Conservation (phyloP, 2,797 vertebrate genomes). For the Pelochelys cantorii region DNA sequence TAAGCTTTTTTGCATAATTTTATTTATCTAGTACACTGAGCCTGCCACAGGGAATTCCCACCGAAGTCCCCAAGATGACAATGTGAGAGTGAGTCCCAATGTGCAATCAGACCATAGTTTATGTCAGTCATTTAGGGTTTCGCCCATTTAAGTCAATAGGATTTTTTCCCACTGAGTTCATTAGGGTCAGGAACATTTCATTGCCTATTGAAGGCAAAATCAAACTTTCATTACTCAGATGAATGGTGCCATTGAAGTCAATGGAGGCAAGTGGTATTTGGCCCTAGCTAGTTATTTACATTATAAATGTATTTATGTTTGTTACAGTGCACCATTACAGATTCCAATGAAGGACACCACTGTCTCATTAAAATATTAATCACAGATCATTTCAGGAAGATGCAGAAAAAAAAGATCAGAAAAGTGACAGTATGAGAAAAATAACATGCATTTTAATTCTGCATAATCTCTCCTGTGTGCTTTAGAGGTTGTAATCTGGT, state of each 20-base stretch:
- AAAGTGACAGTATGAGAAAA: slow-evolving; percentile 5
- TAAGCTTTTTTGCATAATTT: not conserved
- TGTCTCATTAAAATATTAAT: not conserved
- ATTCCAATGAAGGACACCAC: not conserved
- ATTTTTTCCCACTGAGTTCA: not conserved
- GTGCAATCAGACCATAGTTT: not conserved
- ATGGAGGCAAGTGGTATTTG: not conserved
- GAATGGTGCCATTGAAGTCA: not conserved
- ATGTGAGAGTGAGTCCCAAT: fast-evolving
- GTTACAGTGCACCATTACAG: not conserved
- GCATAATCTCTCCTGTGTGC: not conserved
- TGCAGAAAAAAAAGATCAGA: not conserved
- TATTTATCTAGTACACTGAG: not conserved
- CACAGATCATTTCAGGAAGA: slow-evolving; percentile 13
- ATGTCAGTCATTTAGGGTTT: not conserved
- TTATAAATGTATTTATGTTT: not conserved
- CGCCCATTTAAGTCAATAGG: not conserved
- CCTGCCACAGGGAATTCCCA: not conserved
- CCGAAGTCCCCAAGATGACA: not conserved
- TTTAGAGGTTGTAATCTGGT: slow-evolving; percentile 69
- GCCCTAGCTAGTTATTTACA: not conserved
- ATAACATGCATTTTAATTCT: not conserved
- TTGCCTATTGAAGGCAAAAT: not conserved
- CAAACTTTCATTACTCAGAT: not conserved
- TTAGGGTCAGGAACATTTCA: not conserved